phyloP scores from a whole-genome alignment of 2,113 vertebrate species.

The Neopipo cinnamomea region DNA sequence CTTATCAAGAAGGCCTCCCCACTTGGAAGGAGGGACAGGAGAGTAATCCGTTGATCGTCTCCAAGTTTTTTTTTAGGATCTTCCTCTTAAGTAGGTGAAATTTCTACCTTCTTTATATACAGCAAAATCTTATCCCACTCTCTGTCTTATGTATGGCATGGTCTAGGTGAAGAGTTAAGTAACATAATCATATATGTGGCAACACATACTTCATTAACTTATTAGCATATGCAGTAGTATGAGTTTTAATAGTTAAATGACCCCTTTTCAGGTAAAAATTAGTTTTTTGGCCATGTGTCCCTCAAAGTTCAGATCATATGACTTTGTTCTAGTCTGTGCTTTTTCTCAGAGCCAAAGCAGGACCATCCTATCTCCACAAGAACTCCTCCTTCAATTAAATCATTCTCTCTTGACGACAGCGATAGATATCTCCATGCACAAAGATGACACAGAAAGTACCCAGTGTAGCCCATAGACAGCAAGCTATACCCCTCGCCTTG shows the following conservation, averaged over 20 bases:
- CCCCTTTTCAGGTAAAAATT: neutral
- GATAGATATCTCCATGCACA: accelerated
- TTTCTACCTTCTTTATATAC: neutral
- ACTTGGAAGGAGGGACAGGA: neutral
- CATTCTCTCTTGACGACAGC: neutral
- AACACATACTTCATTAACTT: neutral
- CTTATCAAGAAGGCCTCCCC: neutral
- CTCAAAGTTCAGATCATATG: neutral
- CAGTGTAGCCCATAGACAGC: neutral
- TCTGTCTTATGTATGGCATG: neutral
- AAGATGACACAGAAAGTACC: neutral
- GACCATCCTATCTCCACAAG: neutral
- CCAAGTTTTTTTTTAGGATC: neutral
- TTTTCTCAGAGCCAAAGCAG: neutral
- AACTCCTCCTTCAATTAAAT: neutral
- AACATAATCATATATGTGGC: too few relatives aligned
- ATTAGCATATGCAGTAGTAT: accelerated
- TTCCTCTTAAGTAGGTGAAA: neutral
- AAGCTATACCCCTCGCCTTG: neutral
- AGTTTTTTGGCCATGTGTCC: neutral
- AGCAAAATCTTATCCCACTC: neutral
- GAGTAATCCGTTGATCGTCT: neutral
- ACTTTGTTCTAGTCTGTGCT: neutral
- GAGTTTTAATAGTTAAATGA: neutral
- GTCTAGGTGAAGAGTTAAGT: neutral